Evolutionary conservation across 2,888 invertebrate species (phyloP).

Genomic region (Apodemia hepburni): DNA sequence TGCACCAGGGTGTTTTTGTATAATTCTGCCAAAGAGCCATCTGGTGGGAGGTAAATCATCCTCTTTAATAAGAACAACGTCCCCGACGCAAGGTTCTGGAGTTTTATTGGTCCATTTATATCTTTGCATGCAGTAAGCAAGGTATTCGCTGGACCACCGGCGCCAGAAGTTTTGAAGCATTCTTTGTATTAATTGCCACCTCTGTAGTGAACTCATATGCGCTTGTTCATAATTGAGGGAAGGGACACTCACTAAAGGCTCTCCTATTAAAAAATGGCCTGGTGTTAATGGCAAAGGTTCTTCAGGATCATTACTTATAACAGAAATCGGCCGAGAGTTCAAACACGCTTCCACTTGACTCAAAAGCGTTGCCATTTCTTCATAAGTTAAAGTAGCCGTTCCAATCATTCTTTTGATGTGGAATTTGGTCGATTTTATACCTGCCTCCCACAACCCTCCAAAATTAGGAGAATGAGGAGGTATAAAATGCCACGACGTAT

Average conservation of each 20-base stretch:
- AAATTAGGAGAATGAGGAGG: neutral
- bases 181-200: neutral
- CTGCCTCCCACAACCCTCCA: constrained; percentile 2
- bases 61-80: constrained; percentile 32
- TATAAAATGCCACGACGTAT: neutral
- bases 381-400: neutral
- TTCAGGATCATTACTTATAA: neutral
- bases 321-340: neutral
- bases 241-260: neutral
- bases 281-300: neutral
- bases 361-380: neutral
- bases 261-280: neutral
- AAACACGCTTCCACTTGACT: constrained; percentile 4
- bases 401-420: neutral
- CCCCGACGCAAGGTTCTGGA: constrained; percentile 30
- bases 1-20: constrained; percentile 29
- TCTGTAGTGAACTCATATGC: neutral
- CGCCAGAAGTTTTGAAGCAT: neutral
- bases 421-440: neutral
- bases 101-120: constrained; percentile 28
- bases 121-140: constrained; percentile 12
- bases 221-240: neutral
- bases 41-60: constrained; percentile 30
- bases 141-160: neutral
- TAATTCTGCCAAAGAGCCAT: constrained; percentile 31